Conservation (phyloP, 2,888 invertebrate species). For the Odontocolon sp. region DNA sequence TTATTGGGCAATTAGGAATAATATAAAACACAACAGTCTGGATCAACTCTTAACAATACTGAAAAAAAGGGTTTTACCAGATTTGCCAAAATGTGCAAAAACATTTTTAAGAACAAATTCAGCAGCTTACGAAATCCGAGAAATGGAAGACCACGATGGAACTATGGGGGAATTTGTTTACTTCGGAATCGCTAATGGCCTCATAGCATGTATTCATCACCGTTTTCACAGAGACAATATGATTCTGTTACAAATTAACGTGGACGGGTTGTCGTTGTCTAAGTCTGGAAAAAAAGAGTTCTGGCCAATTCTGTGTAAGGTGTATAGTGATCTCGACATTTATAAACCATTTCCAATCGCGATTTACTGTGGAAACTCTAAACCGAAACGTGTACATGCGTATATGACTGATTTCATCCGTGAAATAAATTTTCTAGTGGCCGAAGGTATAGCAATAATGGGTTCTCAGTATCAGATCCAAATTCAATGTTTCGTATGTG, state of each 20-base stretch:
- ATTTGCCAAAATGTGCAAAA: slow-evolving; percentile 50
- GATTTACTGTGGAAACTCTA: slow-evolving; percentile 47
- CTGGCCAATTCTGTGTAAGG: slow-evolving; percentile 55
- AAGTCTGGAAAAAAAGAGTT: slow-evolving; percentile 40
- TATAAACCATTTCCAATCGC: slow-evolving; percentile 56
- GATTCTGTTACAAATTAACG: slow-evolving; percentile 51
- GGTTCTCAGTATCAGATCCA: slow-evolving; percentile 8
- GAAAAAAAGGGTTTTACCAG: slow-evolving; percentile 34
- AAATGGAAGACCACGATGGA: slow-evolving; percentile 29
- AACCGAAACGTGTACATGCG: slow-evolving; percentile 35
- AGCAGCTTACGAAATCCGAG: slow-evolving; percentile 29
- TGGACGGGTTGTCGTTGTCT: slow-evolving; percentile 53
- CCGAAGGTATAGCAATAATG: neutral
- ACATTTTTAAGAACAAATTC: slow-evolving; percentile 45
- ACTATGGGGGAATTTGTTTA: slow-evolving; percentile 15
- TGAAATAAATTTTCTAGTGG: slow-evolving; percentile 12
- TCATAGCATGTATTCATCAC: slow-evolving; percentile 38
- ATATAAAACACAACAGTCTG: slow-evolving; percentile 6
- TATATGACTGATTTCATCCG: slow-evolving; percentile 32
- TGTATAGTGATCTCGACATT: slow-evolving; percentile 12
- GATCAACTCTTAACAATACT: slow-evolving; percentile 51
- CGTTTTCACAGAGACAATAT: slow-evolving; percentile 33
- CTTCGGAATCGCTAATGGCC: slow-evolving; percentile 47
- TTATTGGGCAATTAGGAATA: neutral
- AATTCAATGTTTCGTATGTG: slow-evolving; percentile 52